phyloP scores from a whole-genome alignment of 2,888 invertebrate species.

The Lysandra coridon region DNA sequence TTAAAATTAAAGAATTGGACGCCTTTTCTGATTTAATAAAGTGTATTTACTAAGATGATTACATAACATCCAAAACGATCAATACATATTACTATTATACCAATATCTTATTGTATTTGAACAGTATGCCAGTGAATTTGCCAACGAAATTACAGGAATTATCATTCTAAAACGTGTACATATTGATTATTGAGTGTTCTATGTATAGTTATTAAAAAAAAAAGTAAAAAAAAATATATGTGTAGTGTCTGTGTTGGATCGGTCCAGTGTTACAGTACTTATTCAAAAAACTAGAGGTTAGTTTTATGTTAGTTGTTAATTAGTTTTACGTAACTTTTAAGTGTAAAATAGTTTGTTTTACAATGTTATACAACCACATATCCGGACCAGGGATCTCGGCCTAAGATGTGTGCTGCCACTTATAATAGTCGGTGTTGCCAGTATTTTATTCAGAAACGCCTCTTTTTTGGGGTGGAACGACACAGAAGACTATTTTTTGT shows the following conservation, averaged over 20 bases:
- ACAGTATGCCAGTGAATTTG: not conserved
- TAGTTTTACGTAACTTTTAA: conserved; percentile 61
- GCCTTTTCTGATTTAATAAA: not conserved
- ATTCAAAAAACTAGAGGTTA: conserved; percentile 73
- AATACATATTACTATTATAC: not conserved
- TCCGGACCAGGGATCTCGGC: conserved; percentile 11
- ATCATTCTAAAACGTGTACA: conserved; percentile 26
- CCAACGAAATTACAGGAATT: conserved; percentile 8
- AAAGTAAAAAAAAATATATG: conserved; percentile 52
- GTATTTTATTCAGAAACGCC: not conserved
- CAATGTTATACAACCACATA: not conserved
- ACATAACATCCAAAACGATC: too few relatives aligned
- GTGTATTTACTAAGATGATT: too few relatives aligned
- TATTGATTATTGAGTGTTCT: conserved; percentile 5
- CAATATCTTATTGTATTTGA: not conserved
- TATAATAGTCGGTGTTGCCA: conserved; percentile 5
- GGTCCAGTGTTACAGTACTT: conserved; percentile 70
- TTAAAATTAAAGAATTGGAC: not conserved
- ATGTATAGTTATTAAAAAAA: conserved; percentile 43
- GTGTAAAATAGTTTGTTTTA: conserved; percentile 26
- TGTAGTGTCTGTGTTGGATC: conserved; percentile 52
- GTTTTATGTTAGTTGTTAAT: conserved; percentile 76
- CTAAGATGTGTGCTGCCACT: conserved; percentile 36
- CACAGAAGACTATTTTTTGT: conserved; percentile 3
- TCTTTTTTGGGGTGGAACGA: not conserved